Evolutionary conservation across 2,888 invertebrate species (phyloP), one percentile per base, ranked within the genome.

Genomic region (Empis stercorea): DNA sequence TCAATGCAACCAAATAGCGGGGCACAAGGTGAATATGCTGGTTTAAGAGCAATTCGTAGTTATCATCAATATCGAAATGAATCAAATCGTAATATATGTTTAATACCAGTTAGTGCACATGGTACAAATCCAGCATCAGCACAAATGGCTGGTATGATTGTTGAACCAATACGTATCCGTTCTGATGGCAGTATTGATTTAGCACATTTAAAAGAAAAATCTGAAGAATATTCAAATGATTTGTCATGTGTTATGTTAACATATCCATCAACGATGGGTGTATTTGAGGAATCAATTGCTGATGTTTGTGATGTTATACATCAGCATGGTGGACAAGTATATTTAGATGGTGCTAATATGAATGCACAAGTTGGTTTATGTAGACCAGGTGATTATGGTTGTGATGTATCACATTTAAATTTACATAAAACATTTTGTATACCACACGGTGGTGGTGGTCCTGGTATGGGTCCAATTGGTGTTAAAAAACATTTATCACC

Each of bases 61-160:
- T 99, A 96, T 66, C 87, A 97, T 60, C 84, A 88, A 60, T 84
- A 84, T 32, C 79, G 80, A 30, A 91, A 85, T 1, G 82, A 95
- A 59, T 72, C 74, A 0, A 78, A 87, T 43, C 75, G 96, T 48
- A 87, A 87, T 63, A 92, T 96, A 52, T 99, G 99, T 63, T 73
- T 99, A 52, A 99, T 99, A 56, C 99, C 99, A 0, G 87, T 91
- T 2, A 97, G 96, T 46, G 99, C 99, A 0, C 99, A 99, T 63
- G 99, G 99, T 23, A 99, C 99, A 0, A 99, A 99, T 72, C 97
- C 99, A 1, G 99, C 99, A 2, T 95, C 94, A n/a, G 99, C 99
- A 2, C 94, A 96, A 68, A 96, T 99, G 96, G 95, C 95, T 1
- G 97, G 97, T 27, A 94, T 97, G 93, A 80, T 82, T 57, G 93